Evolutionary conservation across 2,888 invertebrate species (phyloP), one percentile per base, ranked within the genome.

Genomic region (Cheilosia urbana): DNA sequence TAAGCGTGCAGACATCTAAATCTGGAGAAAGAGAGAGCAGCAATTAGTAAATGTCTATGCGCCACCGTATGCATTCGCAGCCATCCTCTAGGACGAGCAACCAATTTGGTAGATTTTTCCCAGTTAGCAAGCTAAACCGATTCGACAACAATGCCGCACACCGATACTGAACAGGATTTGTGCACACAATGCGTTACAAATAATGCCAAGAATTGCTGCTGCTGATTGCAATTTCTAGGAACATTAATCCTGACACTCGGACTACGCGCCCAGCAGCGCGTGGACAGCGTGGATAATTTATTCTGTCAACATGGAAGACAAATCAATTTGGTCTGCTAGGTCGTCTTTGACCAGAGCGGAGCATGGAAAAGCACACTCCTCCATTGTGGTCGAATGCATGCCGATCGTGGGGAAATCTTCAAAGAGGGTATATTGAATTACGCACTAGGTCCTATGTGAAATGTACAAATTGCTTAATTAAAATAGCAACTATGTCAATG

Each of bases 401-500:
- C 24, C 19, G 62, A 65, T 11, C 51, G 13, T 42, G 24, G 21
- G 62, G 37, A 17, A 55, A 55, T 60, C 53, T 57, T 17, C 37
- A 4, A 62, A 17, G 27, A 37, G 19, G 42, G 60, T 7, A 51
- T 30, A 79, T 79, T 83, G 87, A 83, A 81, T 88, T 87, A 78
- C 88, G 40, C 40, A 7, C 30, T 9, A 27, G 21, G 11, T 60
- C 82, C 27, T 6, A 78, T 81, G 69, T 81, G 85, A 87, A 85
- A 85, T 87, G 58, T 79, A 88, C 88, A 88, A 88, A 88, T 88
- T 88, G 87, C 87, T 88, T 87, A 88, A 88, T 88, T 88, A 88
- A 88, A 88, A 88, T 87, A 88, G 88, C 88, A 88, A 84, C 87
- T 66, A 58, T 65, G 71, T 69, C 77, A 47, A 69, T 40, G 72